Percentiles rank a stretch among this genome's conserved stretches.
These are phyloP conservation scores for Piscicola geometra DNA, from an alignment of 2,888 invertebrate genomes.

Conservation along the genomic window DNA sequence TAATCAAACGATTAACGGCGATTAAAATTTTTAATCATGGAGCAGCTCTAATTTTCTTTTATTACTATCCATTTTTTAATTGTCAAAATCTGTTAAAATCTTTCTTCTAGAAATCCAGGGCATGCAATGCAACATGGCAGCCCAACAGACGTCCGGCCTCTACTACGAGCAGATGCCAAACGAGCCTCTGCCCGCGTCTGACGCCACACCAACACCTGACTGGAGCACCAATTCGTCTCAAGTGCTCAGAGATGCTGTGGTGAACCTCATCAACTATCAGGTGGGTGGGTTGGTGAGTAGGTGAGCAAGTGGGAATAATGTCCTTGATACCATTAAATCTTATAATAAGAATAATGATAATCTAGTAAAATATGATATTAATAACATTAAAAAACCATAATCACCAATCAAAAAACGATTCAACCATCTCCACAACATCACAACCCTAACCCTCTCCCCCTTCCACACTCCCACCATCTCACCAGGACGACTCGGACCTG, in stretches of 20 bases:
- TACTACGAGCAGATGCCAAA: slow-evolving; percentile 20
- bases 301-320: too few relatives aligned
- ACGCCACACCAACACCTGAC: slow-evolving; percentile 11
- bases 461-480: background rate
- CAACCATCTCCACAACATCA: background rate
- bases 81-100: too few relatives aligned
- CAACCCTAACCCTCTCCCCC: too few relatives aligned
- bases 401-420: background rate
- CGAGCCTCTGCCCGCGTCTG: background rate
- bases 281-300: background rate
- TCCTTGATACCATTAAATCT: too few relatives aligned
- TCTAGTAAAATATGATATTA: background rate
- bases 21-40: too few relatives aligned
- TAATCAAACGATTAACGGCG: too few relatives aligned
- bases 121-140: slow-evolving; percentile 22
- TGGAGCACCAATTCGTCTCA: slow-evolving; percentile 20
- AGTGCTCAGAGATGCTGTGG: slow-evolving; percentile 33
- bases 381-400: background rate
- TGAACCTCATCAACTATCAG: slow-evolving; percentile 35
- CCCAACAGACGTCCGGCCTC: background rate
- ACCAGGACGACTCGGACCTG: slow-evolving; percentile 89
- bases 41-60: too few relatives aligned
- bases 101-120: slow-evolving; percentile 23
- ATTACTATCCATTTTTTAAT: too few relatives aligned
- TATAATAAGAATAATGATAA: too few relatives aligned